phyloP scores from a whole-genome alignment of 92 coral and sea anemone species.

The Actinostola sp. region DNA sequence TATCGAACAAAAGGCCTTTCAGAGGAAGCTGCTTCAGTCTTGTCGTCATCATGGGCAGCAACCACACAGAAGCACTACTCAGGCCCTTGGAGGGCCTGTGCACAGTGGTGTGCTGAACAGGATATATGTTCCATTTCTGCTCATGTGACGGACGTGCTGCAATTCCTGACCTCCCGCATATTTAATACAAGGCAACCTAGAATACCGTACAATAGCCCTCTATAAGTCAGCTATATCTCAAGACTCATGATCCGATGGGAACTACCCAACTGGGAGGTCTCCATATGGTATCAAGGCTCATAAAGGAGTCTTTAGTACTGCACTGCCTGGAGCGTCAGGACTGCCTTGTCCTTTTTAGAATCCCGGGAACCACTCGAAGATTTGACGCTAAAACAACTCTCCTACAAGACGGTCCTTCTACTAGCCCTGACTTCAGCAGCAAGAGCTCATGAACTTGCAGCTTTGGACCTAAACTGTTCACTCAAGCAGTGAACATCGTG shows the following conservation, averaged over 20 bases:
- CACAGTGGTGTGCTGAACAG: conserved; percentile 47
- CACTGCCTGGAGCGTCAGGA: conserved; percentile 18
- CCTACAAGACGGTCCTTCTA: background rate
- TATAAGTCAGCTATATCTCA: conserved; percentile 55
- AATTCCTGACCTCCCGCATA: conserved; percentile 21
- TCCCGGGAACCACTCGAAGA: conserved; percentile 33
- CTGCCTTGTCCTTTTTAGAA: background rate
- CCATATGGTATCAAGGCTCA: conserved; percentile 35
- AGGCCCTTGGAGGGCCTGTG: conserved; percentile 58
- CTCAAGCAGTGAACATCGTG: conserved; percentile 27
- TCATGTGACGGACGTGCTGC: conserved; percentile 27
- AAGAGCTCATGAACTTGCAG: conserved; percentile 41
- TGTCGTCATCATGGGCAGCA: conserved; percentile 39
- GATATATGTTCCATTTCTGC: conserved; percentile 56
- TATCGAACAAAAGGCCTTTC: conserved; percentile 44
- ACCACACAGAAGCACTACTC: conserved; percentile 45
- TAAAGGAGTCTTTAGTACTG: too few relatives aligned
- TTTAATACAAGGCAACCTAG: conserved; percentile 27
- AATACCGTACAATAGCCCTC: conserved; percentile 52
- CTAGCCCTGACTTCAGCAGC: conserved; percentile 35
- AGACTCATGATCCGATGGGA: conserved; percentile 46
- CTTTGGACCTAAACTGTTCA: conserved; percentile 26
- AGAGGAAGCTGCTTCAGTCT: conserved; percentile 35
- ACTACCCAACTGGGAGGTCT: conserved; percentile 25
- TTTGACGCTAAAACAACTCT: conserved; percentile 28